Conservation (phyloP, 2,797 vertebrate genomes). For the Sternotherus odoratus region DNA sequence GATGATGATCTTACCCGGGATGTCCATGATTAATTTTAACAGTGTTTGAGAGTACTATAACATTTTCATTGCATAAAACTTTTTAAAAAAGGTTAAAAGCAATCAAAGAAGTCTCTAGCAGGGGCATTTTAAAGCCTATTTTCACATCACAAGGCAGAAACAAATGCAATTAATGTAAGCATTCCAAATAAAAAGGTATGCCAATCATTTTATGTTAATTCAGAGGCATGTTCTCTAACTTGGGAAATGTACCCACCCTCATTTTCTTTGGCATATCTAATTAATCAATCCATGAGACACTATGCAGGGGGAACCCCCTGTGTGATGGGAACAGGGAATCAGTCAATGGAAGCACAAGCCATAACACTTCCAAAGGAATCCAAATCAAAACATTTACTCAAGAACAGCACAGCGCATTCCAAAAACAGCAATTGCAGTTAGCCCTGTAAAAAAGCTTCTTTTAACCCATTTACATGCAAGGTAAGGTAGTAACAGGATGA, state of each 20-base stretch:
- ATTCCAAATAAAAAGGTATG: background rate
- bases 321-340: background rate
- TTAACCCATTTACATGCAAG: background rate
- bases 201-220: background rate
- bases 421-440: background rate
- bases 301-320: background rate
- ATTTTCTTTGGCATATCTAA: background rate
- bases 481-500: background rate
- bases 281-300: background rate
- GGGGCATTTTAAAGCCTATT: background rate
- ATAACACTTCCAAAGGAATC: background rate
- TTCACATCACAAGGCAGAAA: accelerated
- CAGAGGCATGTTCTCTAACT: background rate
- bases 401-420: background rate
- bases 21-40: background rate
- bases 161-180: background rate
- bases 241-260: background rate
- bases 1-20: background rate
- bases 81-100: background rate
- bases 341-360: background rate
- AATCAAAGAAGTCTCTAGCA: background rate
- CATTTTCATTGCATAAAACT: background rate
- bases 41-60: background rate
- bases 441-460: background rate
- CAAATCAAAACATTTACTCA: background rate